phyloP scores from a whole-genome alignment of 2,113 vertebrate species.

The Cephalophus harveyi region DNA sequence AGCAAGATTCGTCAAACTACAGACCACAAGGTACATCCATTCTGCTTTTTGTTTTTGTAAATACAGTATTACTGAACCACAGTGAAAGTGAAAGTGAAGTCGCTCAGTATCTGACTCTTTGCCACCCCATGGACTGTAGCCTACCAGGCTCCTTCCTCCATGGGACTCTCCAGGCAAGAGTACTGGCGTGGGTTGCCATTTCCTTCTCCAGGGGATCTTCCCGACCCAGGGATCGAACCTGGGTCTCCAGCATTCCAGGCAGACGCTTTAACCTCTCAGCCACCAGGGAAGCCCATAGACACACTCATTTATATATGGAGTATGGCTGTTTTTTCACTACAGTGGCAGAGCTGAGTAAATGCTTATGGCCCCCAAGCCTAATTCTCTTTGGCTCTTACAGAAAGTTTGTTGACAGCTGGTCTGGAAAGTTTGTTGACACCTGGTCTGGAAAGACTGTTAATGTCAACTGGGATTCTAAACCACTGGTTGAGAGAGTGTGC shows the following conservation, averaged over 20 bases:
- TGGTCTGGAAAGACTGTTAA: neutral
- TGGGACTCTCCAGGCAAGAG: no score
- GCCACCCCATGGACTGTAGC: no score
- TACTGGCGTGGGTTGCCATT: no score
- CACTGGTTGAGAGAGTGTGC: neutral
- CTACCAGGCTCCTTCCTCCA: no score
- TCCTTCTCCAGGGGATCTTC: no score
- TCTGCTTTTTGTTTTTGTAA: neutral
- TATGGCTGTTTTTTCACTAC: neutral
- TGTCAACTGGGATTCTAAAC: neutral
- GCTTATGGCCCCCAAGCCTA: neutral
- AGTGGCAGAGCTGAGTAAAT: neutral
- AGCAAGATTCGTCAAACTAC: neutral
- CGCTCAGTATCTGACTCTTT: no score
- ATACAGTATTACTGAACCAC: neutral
- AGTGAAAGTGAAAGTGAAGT: no score
- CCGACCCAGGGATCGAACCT: no score
- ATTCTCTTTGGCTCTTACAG: neutral
- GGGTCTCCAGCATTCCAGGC: no score
- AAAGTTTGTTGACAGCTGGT: neutral
- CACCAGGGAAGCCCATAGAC: no score
- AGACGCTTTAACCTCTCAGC: no score
- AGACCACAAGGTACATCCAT: neutral
- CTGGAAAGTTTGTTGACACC: neutral
- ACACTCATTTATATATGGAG: neutral